Conservation (phyloP, 2,888 invertebrate species). For the Pollenia griseotomentosa region DNA sequence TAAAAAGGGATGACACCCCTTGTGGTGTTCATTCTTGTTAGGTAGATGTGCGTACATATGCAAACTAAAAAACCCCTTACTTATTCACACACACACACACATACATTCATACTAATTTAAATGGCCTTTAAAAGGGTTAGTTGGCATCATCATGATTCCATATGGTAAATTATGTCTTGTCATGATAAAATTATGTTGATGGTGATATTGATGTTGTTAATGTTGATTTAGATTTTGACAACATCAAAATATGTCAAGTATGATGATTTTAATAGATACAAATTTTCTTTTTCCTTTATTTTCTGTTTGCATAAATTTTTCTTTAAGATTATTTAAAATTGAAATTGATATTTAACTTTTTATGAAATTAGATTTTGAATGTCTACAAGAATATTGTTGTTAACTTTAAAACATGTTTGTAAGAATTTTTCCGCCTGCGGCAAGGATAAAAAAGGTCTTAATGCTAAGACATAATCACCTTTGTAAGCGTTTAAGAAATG, state of each 20-base stretch:
- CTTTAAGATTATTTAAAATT: slow-evolving; percentile 23
- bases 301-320: not conserved
- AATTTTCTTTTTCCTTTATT: not conserved
- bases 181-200: not conserved
- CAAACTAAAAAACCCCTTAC: too few relatives aligned
- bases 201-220: slow-evolving; percentile 22
- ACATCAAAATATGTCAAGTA: slow-evolving; percentile 54
- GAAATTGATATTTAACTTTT: slow-evolving; percentile 35
- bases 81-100: too few relatives aligned
- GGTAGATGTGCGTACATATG: not conserved
- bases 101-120: not conserved
- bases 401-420: not conserved
- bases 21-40: slow-evolving; percentile 4
- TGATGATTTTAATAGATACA: slow-evolving; percentile 40
- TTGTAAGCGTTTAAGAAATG: too few relatives aligned
- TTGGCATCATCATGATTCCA: slow-evolving; percentile 43
- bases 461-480: too few relatives aligned
- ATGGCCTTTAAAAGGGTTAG: slow-evolving; percentile 42
- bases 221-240: slow-evolving; percentile 20
- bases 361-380: not conserved
- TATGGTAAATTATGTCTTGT: slow-evolving; percentile 41
- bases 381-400: slow-evolving; percentile 9
- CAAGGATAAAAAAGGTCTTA: not conserved
- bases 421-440: too few relatives aligned
- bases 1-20: slow-evolving; percentile 24